Conservation (phyloP, 1,140 invertebrate species). For the Watersipora subatra region DNA sequence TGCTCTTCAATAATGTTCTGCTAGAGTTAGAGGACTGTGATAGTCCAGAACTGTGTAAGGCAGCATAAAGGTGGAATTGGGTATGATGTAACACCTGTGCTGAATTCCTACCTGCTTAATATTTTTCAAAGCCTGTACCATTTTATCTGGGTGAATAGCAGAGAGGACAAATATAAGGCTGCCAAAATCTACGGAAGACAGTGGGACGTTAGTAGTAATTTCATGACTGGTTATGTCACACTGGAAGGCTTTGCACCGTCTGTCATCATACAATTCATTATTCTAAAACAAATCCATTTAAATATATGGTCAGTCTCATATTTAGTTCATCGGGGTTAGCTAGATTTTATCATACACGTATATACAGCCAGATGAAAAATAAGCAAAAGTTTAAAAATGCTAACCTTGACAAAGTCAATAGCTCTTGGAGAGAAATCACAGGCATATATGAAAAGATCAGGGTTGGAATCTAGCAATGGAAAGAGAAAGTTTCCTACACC, state of each 20-base stretch:
- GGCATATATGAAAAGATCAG: constrained; percentile 57
- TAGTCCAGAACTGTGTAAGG: no score
- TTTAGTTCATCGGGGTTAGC: no score
- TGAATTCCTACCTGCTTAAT: constrained; percentile 45
- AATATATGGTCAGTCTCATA: no score
- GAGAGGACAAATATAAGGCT: constrained; percentile 68
- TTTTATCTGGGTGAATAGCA: constrained; percentile 65
- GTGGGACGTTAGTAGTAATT: constrained; percentile 18
- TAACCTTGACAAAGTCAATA: constrained; percentile 66
- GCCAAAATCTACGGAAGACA: constrained; percentile 50
- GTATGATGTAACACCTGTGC: no score
- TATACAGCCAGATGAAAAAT: no score
- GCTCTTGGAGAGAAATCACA: constrained; percentile 89
- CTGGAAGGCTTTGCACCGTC: constrained; percentile 58
- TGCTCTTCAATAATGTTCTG: no score
- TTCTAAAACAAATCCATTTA: constrained; percentile 25
- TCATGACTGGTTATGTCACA: constrained; percentile 43
- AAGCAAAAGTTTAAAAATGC: no score
- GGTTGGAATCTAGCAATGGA: constrained; percentile 64
- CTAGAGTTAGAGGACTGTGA: no score
- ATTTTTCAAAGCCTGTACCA: constrained; percentile 54
- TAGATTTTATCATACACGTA: no score
- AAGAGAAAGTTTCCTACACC: constrained; percentile 94
- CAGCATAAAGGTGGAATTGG: no score
- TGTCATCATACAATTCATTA: constrained; percentile 48